Evolutionary conservation across 2,888 invertebrate species (phyloP).

Genomic region (Epistrophe eligans): DNA sequence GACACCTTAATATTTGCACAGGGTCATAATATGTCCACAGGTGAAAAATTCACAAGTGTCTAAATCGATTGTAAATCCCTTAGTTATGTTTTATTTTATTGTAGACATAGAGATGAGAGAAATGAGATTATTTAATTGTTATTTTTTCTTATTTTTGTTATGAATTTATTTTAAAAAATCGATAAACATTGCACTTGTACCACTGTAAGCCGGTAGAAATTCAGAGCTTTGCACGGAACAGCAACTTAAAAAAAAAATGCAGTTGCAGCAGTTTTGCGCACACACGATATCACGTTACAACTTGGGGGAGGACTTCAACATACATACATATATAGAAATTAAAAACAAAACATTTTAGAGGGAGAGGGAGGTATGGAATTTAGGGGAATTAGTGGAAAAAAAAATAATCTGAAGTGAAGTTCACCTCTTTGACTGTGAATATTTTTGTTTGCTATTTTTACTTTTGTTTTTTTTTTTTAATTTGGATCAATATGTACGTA

Average conservation of each 20-base stretch:
- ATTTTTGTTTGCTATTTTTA: background rate
- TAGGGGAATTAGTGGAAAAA: constrained; percentile 43
- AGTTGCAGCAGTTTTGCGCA: constrained; percentile 55
- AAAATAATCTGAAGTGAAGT: constrained; percentile 52
- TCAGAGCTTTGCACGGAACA: constrained; percentile 26
- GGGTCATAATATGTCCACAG: too few relatives aligned
- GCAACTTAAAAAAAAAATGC: background rate
- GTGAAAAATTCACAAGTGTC: too few relatives aligned
- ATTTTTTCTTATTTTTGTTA: too few relatives aligned
- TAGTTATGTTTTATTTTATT: too few relatives aligned
- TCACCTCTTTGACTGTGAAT: constrained; percentile 40
- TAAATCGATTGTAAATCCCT: too few relatives aligned
- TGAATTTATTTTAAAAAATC: too few relatives aligned
- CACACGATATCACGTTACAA: constrained; percentile 68
- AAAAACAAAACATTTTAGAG: background rate
- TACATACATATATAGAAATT: background rate
- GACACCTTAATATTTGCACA: too few relatives aligned
- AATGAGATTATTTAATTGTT: too few relatives aligned
- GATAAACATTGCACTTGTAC: background rate
- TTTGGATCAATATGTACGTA: background rate
- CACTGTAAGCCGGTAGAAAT: constrained; percentile 36
- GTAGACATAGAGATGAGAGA: too few relatives aligned
- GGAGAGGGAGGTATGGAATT: constrained; percentile 24
- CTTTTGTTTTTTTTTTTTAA: constrained; percentile 16
- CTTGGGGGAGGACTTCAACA: constrained; percentile 56